These are phyloP conservation scores for Ctenopoma multispine DNA, from an alignment of 2,797 vertebrate genomes.

Conservation along the genomic window DNA sequence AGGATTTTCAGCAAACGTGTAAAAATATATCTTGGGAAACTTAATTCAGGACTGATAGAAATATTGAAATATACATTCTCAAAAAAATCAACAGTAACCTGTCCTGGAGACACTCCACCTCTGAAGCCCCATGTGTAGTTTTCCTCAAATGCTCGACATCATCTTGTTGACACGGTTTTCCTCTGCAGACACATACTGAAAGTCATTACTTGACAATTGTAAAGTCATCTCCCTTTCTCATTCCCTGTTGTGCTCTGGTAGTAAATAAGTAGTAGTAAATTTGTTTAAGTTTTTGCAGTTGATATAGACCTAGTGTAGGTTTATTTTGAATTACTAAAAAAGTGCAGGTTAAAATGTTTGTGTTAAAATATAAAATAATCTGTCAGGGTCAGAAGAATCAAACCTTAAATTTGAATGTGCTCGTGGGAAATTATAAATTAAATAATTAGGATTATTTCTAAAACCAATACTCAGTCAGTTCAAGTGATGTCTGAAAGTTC, in stretches of 20 bases:
- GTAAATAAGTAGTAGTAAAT: neutral
- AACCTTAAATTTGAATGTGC: neutral
- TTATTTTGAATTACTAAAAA: too few relatives aligned
- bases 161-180: neutral
- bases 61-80: neutral
- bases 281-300: neutral
- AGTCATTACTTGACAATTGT: neutral
- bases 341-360: too few relatives aligned
- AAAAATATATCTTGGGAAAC: neutral
- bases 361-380: neutral
- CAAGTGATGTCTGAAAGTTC: neutral
- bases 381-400: neutral
- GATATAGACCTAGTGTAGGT: too few relatives aligned
- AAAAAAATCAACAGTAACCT: constrained; percentile 9
- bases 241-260: neutral
- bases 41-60: neutral
- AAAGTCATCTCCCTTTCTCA: neutral
- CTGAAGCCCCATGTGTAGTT: neutral
- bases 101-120: constrained; percentile 1
- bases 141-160: constrained; percentile 7
- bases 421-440: too few relatives aligned
- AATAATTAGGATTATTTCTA: too few relatives aligned
- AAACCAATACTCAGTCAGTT: too few relatives aligned
- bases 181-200: constrained; percentile 11
- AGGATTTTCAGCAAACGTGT: neutral